Base-by-base conservation (phyloP, 2,888 invertebrate genomes). In the Anoplius nigerrimus region DNA sequence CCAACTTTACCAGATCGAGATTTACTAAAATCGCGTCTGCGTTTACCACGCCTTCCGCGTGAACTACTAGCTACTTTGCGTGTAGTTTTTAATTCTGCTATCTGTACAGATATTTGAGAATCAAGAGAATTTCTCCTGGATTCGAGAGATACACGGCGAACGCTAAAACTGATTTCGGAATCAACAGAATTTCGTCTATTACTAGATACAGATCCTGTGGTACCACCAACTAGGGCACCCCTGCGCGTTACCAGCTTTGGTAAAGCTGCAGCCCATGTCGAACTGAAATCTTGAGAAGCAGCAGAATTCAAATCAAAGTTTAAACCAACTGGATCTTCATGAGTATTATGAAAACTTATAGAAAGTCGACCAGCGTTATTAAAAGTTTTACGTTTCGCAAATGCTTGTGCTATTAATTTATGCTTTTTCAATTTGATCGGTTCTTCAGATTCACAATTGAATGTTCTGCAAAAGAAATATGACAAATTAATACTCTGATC, bases 241-340 rank as follows among this genome's bases (percentile, higher is more conserved):
- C 98, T 92, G 2, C 98, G 91, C 6, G 93, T 93, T 0, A 97
- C 94, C 84, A 97, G 92, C 76, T 96, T 94, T 0, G 97, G 97
- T 72, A 98, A 90, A 74, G 96, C 96, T 62, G 95, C 96, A 48
- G 96, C 96, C 96, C 97, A 98, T 0, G 96, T 95, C 0, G 97
- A 96, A 64, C 97, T 97, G 60, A 98, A 91, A 81, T 96, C 96
- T 76, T 94, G 94, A 69, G 95, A 95, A 61, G 93, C 95, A 11
- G 92, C 92, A 56, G 94, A 94, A 84, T 95, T 94, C 56, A 94
- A 82, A 82, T 93, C 93, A 75, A 94, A 93, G 81, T 93, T 92
- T 48, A 96, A 89, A 2, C 95, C 96, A 11, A 98, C 95, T 11
- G 98, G 98, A 90, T 98, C 98, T 72, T 96, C 95, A 79, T 97